Evolutionary conservation across 1,140 invertebrate genomes (phyloP), one percentile per base, ranked within the genome.

Genomic region (Samia ricini): DNA sequence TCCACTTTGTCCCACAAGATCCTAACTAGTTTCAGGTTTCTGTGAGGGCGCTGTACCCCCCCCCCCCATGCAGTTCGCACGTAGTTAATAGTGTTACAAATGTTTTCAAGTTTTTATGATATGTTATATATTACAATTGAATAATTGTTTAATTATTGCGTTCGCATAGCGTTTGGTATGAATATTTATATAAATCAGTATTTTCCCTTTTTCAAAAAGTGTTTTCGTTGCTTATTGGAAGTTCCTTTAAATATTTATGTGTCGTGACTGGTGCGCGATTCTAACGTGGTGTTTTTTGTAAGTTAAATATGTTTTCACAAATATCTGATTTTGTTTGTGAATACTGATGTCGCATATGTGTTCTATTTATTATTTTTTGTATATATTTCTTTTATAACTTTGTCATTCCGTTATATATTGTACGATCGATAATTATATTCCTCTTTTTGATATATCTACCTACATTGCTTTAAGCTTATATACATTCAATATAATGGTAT

Each of bases 401-500:
- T 77, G 80, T 83, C 84, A 87, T 87, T 87, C 84, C 82, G 77
- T 69, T 26, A 56, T 52, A 51, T 48, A 55, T 64, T 66, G 23
- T 61, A 60, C 50, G 60, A 60, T 68, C 52, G 56, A 56, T 52
- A 52, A 50, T 60, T 68, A 63, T 54, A 58, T 36, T 58, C 29
- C 18, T 61, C 48, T 12, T 63, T 22, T 60, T 63, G 54, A 63
- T 52, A 42, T 8, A 29, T 29, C 10, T 29, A 5, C n/a, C n/a
- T 42, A 15, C n/a, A 42, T 42, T 42, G 15, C 8, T 42, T 42
- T 42, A 15, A 42, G 4, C n/a, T 42, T 5, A 1, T 42, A 4
- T 55, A 22, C 52, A 51, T 29, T 60, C 59, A n/a, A n/a, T n/a
- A n/a, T n/a, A n/a, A n/a, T n/a, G n/a, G 55, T 50, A 54, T 66